Evolutionary conservation across 2,888 invertebrate species (phyloP).

Genomic region (Protodeltote pygarga): DNA sequence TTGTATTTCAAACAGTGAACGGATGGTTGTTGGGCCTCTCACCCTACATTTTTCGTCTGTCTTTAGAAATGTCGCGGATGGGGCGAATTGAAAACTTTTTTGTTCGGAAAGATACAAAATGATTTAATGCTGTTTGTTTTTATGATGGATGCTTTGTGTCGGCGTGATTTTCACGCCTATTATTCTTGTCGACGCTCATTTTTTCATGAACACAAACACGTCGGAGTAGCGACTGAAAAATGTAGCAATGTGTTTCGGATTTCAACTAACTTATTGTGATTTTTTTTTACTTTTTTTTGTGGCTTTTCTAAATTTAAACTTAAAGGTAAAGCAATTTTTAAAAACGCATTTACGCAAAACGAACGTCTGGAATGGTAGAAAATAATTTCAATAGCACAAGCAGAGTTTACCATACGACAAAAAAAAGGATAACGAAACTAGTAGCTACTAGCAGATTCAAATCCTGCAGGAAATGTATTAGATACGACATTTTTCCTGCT

Average conservation of each 20-base stretch:
- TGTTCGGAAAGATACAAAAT: constrained; percentile 39
- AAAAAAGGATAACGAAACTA: no score
- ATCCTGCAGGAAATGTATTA: no score
- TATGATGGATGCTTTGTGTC: constrained; percentile 42
- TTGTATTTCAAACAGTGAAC: constrained; percentile 61
- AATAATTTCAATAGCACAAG: no score
- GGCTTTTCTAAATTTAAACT: neutral
- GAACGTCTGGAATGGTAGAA: no score
- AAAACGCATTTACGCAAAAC: no score
- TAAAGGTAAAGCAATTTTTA: no score
- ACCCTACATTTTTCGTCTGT: constrained; percentile 22
- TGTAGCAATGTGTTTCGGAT: neutral
- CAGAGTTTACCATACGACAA: no score
- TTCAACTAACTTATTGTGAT: neutral
- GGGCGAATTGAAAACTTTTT: constrained; percentile 38
- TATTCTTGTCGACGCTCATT: constrained; percentile 33
- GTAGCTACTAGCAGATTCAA: no score
- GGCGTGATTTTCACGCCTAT: constrained; percentile 36
- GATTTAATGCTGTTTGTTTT: constrained; percentile 46
- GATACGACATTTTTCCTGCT: no score
- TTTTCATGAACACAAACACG: constrained; percentile 31
- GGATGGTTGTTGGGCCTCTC: constrained; percentile 26
- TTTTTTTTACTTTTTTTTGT: neutral
- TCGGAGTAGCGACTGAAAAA: constrained; percentile 24
- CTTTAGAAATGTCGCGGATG: constrained; percentile 28